A percentile compares a stretch with the other conserved stretches of the same genome.
These are phyloP conservation scores for Psammodynastes pulverulentus DNA, from an alignment of 2,113 vertebrate genomes.

Conservation along the genomic window DNA sequence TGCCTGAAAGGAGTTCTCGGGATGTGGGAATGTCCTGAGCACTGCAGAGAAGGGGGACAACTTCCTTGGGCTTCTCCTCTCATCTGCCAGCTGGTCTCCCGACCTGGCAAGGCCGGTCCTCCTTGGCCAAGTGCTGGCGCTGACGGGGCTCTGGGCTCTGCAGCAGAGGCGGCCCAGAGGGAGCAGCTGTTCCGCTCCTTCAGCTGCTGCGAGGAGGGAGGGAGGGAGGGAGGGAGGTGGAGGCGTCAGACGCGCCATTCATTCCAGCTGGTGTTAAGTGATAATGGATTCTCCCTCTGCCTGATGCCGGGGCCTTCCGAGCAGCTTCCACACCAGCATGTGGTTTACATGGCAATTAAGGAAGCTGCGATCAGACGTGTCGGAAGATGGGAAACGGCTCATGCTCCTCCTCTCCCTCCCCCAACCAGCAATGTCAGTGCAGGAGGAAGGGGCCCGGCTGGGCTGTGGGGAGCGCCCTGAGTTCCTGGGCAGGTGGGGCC, in stretches of 20 bases:
- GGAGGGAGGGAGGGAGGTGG: too few species aligned
- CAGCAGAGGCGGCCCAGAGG: not conserved
- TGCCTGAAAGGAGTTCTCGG: not conserved
- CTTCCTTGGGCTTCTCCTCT: not conserved
- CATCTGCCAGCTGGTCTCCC: not conserved
- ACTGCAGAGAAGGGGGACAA: not conserved
- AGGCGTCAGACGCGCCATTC: not conserved
- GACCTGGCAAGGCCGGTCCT: not conserved
- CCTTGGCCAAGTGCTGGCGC: not conserved
- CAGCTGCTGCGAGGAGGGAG: not conserved
- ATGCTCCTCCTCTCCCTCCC: not conserved
- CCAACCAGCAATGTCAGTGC: not conserved
- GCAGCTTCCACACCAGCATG: slow-evolving; percentile 1
- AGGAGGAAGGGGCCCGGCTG: not conserved
- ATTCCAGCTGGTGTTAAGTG: slow-evolving; percentile 7
- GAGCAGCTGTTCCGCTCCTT: not conserved
- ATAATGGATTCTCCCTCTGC: not conserved
- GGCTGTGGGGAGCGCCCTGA: not conserved
- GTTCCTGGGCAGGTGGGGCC: not conserved
- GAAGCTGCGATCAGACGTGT: slow-evolving; percentile 20
- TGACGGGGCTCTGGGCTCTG: not conserved
- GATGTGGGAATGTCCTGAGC: not conserved
- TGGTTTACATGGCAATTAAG: not conserved
- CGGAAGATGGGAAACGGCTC: not conserved
- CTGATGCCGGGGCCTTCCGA: slow-evolving; percentile 34